phyloP scores from a whole-genome alignment of 2,888 invertebrate genomes.

The Mimumesa dahlbomi region DNA sequence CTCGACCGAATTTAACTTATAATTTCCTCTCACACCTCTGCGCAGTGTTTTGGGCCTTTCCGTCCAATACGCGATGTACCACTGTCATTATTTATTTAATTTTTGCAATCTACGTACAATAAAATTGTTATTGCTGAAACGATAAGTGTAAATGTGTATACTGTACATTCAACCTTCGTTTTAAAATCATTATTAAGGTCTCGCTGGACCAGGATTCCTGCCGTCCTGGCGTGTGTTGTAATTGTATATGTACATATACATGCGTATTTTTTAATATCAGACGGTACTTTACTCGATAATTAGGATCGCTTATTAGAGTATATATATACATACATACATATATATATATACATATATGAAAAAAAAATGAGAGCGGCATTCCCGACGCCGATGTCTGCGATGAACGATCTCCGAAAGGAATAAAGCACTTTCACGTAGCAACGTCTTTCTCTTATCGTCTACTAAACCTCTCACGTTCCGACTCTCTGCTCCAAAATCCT shows the following conservation, averaged over 20 bases:
- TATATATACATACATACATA: conserved; percentile 50
- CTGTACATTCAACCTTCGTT: conserved; percentile 69
- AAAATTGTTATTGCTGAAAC: conserved; percentile 77
- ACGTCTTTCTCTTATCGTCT: conserved; percentile 52
- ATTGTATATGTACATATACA: conserved; percentile 70
- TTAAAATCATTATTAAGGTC: conserved; percentile 68
- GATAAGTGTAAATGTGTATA: conserved; percentile 70
- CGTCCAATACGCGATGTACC: conserved; percentile 79
- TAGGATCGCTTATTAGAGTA: conserved; percentile 68
- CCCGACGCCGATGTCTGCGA: conserved; percentile 68
- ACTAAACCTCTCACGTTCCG: background rate
- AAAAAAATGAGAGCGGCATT: conserved; percentile 65
- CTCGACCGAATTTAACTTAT: conserved; percentile 75
- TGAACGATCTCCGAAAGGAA: conserved; percentile 68
- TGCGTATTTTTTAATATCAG: conserved; percentile 70
- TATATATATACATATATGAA: conserved; percentile 46
- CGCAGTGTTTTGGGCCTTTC: conserved; percentile 79
- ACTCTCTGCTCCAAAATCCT: background rate
- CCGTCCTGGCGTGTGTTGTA: conserved; percentile 70
- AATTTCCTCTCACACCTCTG: conserved; percentile 77
- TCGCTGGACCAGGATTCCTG: conserved; percentile 69
- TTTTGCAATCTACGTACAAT: conserved; percentile 76
- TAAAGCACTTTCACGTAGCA: conserved; percentile 68
- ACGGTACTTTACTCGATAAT: conserved; percentile 69
- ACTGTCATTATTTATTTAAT: conserved; percentile 73